Base-by-base conservation (phyloP, 2,888 invertebrate species). In the Osmoderma eremita region DNA sequence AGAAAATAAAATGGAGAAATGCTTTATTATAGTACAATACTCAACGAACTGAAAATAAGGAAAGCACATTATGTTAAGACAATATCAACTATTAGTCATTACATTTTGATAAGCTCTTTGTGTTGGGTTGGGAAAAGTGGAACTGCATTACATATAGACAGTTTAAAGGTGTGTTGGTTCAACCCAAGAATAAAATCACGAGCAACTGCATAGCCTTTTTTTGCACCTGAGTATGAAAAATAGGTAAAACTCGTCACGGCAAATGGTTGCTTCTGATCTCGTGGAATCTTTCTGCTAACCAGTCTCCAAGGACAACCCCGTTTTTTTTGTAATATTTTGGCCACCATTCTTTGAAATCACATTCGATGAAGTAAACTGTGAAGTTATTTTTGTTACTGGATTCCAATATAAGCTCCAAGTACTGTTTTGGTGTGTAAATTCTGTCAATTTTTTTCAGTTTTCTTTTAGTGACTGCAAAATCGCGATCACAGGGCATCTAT, bases 261-360 rank as follows among this genome's bases (percentile, higher is more conserved):
- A 15, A 45, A 45, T 45, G 3, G 17, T 45, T 45, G 45, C 15
- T 45, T 45, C 45, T n/a, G 15, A 45, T 45, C 17, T 45, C 17
- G 45, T 45, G 45, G 45, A 45, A 45, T 45, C 13, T 45, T 45
- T 45, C 45, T 45, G 45, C 17, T 45, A 45, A 2, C n/a, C 8
- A 45, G 45, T 45, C 17, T 45, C 45, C 45, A 8, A 15, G 15
- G 6, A 15, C 2, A 45, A 45, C 17, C 8, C n/a, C n/a, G n/a
- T n/a, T 24, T 24, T 24, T 24, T 24, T 24, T 24, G 5, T 24
- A 24, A 24, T 24, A 24, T 24, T 5, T 24, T 24, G 3, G 24
- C 24, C 24, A 24, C 24, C 24, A 24, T 3, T 4, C 5, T 24
- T 24, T 24, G 3, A 24, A 24, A 15, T 45, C 17, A 15, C 3